Evolutionary conservation across 2,888 invertebrate species (phyloP), one percentile per base, ranked within the genome.

Genomic region (Drosophila buzzatii): DNA sequence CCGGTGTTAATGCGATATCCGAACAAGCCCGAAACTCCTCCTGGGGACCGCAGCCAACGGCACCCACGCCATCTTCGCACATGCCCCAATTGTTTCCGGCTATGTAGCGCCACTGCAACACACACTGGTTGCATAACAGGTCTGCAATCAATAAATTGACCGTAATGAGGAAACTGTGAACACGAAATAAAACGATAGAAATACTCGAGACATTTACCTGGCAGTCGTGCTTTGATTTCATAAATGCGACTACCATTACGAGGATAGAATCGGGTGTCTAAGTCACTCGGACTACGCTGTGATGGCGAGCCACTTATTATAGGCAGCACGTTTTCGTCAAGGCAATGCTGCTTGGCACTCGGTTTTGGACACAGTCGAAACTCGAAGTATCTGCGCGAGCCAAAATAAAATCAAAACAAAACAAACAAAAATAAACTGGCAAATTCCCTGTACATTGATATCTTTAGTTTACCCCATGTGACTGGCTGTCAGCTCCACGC

Each of bases 21-120:
- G 97, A 96, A 81, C 97, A 97, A 0, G 97, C 96, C 23, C 97
- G 94, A 89, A 98, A 98, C 90, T 97, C 97, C 91, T 98, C 98
- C 91, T 98, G 98, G 0, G 96, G 96, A 0, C 98, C 98, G 90
- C 98, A 98, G 0, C 98, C 98, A 1, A 98, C 96, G 0, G 96
- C 96, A 39, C 96, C 97, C 53, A 95, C 95, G 0, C 96, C 96
- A 88, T 96, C 95, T 1, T 94, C 94, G 87, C 96, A 96, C 16
- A 94, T 94, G 0, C 97, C 97, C 97, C 97, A 97, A 91, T 97
- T 97, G 90, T 97, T 97, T 3, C 96, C 97, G 51, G 98, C 97
- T 63, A 97, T 94, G 92, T 98, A 98, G 80, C 96, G 95, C 98
- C 98, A 98, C 91, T 98, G 98, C 67, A 98, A 93, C 5, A 98